Conservation (phyloP, 2,888 invertebrate genomes). For the Beris morrisii region DNA sequence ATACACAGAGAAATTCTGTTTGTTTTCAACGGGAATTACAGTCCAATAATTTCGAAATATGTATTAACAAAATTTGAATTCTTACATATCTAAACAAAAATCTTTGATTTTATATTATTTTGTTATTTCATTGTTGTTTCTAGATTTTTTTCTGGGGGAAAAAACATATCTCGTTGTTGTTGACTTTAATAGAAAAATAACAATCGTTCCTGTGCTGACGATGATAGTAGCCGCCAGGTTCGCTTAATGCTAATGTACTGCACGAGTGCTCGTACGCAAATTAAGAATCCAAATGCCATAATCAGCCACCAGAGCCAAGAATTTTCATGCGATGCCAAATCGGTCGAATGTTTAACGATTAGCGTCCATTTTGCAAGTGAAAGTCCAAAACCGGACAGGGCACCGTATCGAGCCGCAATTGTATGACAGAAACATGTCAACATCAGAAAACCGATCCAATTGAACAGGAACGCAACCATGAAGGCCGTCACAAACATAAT, state of each 20-base stretch:
- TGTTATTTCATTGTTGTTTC: not conserved
- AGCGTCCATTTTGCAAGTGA: conserved; percentile 94
- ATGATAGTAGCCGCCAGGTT: conserved; percentile 83
- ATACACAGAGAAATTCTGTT: no score
- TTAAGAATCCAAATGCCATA: conserved; percentile 85
- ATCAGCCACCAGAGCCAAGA: conserved; percentile 93
- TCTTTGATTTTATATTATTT: conserved; percentile 19
- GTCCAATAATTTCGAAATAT: no score
- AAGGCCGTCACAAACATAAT: conserved; percentile 92
- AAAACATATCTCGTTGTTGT: conserved; percentile 7
- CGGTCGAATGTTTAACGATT: conserved; percentile 89
- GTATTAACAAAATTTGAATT: conserved; percentile 1
- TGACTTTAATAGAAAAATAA: conserved; percentile 77
- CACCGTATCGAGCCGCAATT: conserved; percentile 90
- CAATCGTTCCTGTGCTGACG: conserved; percentile 83
- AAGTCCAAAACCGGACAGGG: conserved; percentile 87
- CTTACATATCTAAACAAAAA: conserved; percentile 16
- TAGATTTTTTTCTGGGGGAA: not conserved
- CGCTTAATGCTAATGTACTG: conserved; percentile 88
- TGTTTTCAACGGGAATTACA: no score
- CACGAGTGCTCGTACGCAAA: conserved; percentile 83
- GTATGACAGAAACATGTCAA: conserved; percentile 94
- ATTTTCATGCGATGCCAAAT: conserved; percentile 83
- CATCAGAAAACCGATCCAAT: conserved; percentile 91
- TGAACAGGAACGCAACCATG: conserved; percentile 93